Base-by-base conservation (phyloP, 2,113 vertebrate species). In the Morphnarchus princeps region DNA sequence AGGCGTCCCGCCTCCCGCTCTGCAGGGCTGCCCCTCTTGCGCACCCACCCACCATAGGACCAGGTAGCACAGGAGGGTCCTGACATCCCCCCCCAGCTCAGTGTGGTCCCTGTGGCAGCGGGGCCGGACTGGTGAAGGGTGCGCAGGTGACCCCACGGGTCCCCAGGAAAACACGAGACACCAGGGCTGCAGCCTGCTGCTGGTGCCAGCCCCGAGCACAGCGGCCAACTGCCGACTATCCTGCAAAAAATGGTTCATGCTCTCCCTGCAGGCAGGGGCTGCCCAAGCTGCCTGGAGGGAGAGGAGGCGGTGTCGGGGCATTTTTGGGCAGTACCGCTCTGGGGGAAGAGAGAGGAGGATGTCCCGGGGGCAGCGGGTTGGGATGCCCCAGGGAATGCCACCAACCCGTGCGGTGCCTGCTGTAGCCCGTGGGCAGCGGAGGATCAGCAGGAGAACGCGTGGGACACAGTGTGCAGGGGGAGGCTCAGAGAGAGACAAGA, bases 401-500 rank as follows among this genome's bases (percentile, higher is more conserved):
- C 45, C 38, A 54, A 0, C 16, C 34, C 13, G 34, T 16, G 16
- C 1, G 21, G 43, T 49, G n/a, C n/a, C 21, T 19, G 76, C 22
- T 28, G 65, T 7, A 7, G 3, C 12, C 57, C 0, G 0, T 4
- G 58, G 63, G 22, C 24, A 32, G 40, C 2, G 15, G 45, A 49
- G 26, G 42, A 29, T 70, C 25, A 9, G 40, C 13, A 9, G 36
- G 12, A 42, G 61, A 24, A 17, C 0, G 3, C 0, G 0, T 14
- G 32, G 45, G 22, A 49, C 4, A n/a, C 52, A 62, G 59, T 19
- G 59, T 3, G 3, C 7, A 13, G 0, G 4, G 15, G n/a, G n/a
- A 62, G 28, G 18, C 40, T 61, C 12, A 42, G 59, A 31, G 22
- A 4, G 34, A 42, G 31, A 9, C 2, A 13, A 47, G 42, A 82